phyloP scores from a whole-genome alignment of 2,797 vertebrate genomes.

The Pseudomugil gertrudae region DNA sequence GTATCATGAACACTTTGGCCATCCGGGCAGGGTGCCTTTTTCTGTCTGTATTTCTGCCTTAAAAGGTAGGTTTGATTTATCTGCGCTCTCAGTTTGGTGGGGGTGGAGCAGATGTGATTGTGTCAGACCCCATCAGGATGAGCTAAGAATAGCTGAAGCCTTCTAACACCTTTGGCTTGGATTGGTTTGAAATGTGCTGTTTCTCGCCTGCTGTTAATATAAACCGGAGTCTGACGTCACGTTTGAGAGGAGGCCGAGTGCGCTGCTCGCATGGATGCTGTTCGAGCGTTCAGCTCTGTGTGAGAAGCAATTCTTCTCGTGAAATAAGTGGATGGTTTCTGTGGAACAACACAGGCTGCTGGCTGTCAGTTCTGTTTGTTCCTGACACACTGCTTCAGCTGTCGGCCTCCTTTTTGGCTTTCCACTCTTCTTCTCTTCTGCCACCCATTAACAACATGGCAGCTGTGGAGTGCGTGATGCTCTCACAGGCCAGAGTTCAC shows the following conservation, averaged over 20 bases:
- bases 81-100: constrained; percentile 45
- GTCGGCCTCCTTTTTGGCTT: constrained; percentile 6
- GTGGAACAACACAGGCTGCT: constrained; percentile 1
- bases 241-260: constrained; percentile 18
- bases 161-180: constrained; percentile 40
- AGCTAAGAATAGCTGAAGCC: constrained; percentile 66
- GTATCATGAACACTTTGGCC: constrained; percentile 15
- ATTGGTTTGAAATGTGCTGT: constrained; percentile 48
- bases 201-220: constrained; percentile 26
- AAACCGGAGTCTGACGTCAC: constrained; percentile 29
- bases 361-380: constrained; percentile 27
- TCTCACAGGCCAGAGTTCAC: constrained; percentile 44
- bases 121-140: constrained; percentile 55
- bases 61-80: constrained; percentile 72
- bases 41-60: constrained; percentile 61
- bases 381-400: constrained; percentile 15
- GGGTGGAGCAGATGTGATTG: constrained; percentile 60
- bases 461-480: constrained; percentile 8
- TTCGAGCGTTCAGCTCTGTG: not conserved
- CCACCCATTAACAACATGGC: constrained; percentile 22
- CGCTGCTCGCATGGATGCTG: constrained; percentile 1
- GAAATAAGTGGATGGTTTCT: constrained; percentile 1
- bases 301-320: constrained; percentile 4
- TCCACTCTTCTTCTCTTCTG: constrained; percentile 7
- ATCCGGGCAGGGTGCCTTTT: constrained; percentile 28